These are phyloP conservation scores for Piscicola geometra DNA, from an alignment of 2,888 invertebrate genomes.

Conservation along the genomic window DNA sequence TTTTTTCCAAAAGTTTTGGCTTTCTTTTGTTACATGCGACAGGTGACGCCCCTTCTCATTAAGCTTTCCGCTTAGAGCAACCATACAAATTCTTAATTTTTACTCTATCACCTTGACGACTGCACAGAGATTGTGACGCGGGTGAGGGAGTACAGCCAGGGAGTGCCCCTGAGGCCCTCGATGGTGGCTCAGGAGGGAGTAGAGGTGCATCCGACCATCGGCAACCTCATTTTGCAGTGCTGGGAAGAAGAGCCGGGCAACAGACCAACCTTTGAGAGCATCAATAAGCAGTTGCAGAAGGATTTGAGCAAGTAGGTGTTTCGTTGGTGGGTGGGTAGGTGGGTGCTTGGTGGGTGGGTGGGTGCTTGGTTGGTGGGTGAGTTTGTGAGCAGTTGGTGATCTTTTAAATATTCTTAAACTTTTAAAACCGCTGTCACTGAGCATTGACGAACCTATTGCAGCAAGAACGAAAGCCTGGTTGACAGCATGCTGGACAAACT, in stretches of 20 bases:
- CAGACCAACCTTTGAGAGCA: constrained; percentile 24
- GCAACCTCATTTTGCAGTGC: constrained; percentile 3
- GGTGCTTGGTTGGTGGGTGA: constrained; percentile 3
- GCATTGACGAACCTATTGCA: too few species aligned
- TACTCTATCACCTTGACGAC: too few species aligned
- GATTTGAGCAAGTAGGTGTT: neutral
- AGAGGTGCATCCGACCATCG: neutral
- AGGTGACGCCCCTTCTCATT: too few species aligned
- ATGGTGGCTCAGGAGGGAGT: neutral
- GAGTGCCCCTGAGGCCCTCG: constrained; percentile 4
- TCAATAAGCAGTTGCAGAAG: constrained; percentile 11
- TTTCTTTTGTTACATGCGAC: too few species aligned
- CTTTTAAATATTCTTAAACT: neutral
- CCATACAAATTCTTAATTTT: too few species aligned
- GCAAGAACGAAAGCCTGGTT: constrained; percentile 10
- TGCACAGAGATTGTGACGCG: neutral
- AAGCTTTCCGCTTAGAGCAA: too few species aligned
- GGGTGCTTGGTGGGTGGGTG: too few species aligned
- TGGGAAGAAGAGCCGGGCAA: constrained; percentile 23
- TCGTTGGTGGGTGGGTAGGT: too few species aligned
- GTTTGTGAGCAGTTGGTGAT: neutral
- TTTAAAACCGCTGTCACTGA: neutral
- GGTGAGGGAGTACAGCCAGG: neutral
- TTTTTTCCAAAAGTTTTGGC: too few species aligned
- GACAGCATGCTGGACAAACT: constrained; percentile 28